Percentiles rank a stretch among this genome's conserved stretches.
phyloP scores from a whole-genome alignment of 2,797 vertebrate genomes.

The Pachyuromys duprasi region DNA sequence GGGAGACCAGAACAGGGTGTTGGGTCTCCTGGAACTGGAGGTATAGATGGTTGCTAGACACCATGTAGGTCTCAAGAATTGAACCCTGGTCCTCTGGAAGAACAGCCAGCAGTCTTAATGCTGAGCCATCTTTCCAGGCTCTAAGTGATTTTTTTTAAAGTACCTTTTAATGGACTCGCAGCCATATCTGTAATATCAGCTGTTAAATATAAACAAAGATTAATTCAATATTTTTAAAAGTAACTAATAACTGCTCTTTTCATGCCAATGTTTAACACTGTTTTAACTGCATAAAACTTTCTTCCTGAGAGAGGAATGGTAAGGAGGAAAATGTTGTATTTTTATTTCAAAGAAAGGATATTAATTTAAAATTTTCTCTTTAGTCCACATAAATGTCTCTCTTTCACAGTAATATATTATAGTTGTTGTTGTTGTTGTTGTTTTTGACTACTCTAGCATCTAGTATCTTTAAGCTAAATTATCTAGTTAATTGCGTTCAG shows the following conservation, averaged over 20 bases:
- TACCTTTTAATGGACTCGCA: constrained; percentile 41
- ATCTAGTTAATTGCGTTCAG: constrained; percentile 64
- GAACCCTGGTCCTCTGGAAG: not conserved
- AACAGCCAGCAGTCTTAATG: not conserved
- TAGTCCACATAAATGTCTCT: constrained; percentile 27
- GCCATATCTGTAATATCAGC: not conserved
- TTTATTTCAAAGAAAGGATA: not conserved
- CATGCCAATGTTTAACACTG: not conserved
- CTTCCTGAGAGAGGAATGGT: not conserved
- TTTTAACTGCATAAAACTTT: constrained; percentile 21
- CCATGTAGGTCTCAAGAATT: not conserved
- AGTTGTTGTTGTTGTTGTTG: not conserved
- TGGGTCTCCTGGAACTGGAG: not conserved
- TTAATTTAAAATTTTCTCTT: not conserved
- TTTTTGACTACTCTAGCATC: constrained; percentile 19
- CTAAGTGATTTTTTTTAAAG: not conserved
- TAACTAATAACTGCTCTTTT: not conserved
- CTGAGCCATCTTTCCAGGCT: not conserved
- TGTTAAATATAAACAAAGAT: constrained; percentile 57
- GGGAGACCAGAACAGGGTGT: not conserved
- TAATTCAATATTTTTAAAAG: constrained; percentile 36
- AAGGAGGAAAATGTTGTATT: not conserved
- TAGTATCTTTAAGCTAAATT: constrained; percentile 64
- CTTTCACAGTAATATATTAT: constrained; percentile 25
- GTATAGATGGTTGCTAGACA: not conserved